phyloP scores from a whole-genome alignment of 64 coral and sea anemone genomes.

The Platygyra sinensis region DNA sequence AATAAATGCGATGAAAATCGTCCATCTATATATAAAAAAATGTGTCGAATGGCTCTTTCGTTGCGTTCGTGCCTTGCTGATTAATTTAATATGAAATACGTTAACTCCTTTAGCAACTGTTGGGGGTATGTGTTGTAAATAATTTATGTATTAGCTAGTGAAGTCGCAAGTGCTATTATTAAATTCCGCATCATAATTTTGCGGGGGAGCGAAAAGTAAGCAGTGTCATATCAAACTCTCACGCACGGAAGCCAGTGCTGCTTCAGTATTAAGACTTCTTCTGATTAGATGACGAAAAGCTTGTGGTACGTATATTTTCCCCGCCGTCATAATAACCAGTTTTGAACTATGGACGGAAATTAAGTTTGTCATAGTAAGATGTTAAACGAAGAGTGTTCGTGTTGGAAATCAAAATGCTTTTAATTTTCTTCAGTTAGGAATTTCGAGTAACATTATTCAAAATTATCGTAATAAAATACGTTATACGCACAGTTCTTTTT shows the following conservation, averaged over 20 bases:
- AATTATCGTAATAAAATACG: background rate
- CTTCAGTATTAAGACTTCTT: background rate
- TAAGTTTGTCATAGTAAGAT: no score
- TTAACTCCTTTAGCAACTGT: background rate
- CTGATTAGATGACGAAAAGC: background rate
- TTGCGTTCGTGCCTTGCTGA: background rate
- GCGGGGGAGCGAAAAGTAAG: background rate
- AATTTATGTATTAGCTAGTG: background rate
- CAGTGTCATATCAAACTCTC: background rate
- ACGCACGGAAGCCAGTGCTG: background rate
- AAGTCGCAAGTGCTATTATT: constrained; percentile 24
- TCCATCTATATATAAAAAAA: background rate
- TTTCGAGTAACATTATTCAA: background rate
- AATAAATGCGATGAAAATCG: background rate
- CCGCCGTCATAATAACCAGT: background rate
- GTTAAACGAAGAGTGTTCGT: background rate
- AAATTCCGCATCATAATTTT: background rate
- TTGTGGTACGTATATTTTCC: background rate
- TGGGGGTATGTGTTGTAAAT: background rate
- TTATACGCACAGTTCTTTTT: background rate
- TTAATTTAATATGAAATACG: constrained; percentile 41
- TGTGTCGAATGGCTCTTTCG: background rate
- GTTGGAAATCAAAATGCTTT: background rate
- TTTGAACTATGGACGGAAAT: background rate
- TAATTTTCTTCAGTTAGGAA: background rate